Evolutionary conservation across 2,888 invertebrate genomes (phyloP), one percentile per base, ranked within the genome.

Genomic region (Tiphia femorata): DNA sequence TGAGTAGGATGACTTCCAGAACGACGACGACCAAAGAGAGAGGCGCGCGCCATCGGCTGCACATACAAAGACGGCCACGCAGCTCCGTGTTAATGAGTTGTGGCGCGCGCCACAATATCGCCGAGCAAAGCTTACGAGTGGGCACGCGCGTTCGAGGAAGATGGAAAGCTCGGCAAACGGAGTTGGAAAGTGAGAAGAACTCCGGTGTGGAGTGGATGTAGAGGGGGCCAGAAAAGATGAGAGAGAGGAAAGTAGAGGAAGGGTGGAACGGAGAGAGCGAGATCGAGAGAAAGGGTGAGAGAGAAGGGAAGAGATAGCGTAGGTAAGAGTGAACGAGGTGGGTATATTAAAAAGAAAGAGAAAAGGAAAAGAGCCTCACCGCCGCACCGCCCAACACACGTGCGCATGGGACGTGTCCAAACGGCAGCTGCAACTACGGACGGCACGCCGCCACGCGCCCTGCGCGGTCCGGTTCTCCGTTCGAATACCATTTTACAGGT

Each of bases 371-470:
- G 52, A 30, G 47, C n/a, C n/a, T n/a, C n/a, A n/a, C n/a, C n/a
- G n/a, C n/a, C n/a, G n/a, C n/a, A 30, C 44, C 16, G 50, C 10
- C 17, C 2, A 49, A 42, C 49, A 17, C 55, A 50, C 54, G 29
- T 40, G 47, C 58, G 49, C 53, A 47, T 41, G 59, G 38, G 50
- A 56, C 66, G 62, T n/a, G n/a, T 66, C 70, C 70, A 70, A 70
- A 56, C 67, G 67, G 76, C 78, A 79, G 77, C 78, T 75, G 79
- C 79, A 77, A 67, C 73, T 74, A 67, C 67, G 60, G 33, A 33
- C 33, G 29, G 33, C 33, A 33, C 55, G 62, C 65, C 74, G 79
- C 79, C 79, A 79, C 79, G 79, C 77, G 79, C 75, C 76, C 75
- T 75, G 68, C 70, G 64, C 72, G 65, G 62, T 60, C 49, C 58